phyloP scores from a whole-genome alignment of 1,140 invertebrate genomes.

The Adoxophyes honmai region DNA sequence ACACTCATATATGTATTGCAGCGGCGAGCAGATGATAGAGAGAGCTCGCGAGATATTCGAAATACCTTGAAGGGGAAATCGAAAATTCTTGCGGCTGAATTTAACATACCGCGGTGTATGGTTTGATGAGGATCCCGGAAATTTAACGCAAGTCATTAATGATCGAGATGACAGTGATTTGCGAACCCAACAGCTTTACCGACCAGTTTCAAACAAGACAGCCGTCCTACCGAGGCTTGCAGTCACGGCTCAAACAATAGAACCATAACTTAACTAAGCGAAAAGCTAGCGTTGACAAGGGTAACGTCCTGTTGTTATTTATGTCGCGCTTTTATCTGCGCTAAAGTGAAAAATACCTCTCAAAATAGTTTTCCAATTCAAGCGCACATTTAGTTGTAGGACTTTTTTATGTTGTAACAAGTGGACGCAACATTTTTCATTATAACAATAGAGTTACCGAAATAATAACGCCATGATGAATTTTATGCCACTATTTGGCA shows the following conservation, averaged over 20 bases:
- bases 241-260: conserved; percentile 29
- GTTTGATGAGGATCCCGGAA: conserved; percentile 15
- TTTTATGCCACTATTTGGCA: too few species aligned
- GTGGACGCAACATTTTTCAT: too few species aligned
- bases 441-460: too few species aligned
- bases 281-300: conserved; percentile 43
- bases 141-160: conserved; percentile 23
- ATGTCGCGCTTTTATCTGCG: conserved; percentile 22
- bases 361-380: conserved; percentile 7
- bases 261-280: conserved; percentile 38
- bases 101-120: neutral
- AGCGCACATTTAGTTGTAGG: neutral
- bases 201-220: conserved; percentile 21
- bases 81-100: too few species aligned
- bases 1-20: conserved; percentile 23
- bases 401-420: neutral
- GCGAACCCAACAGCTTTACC: conserved; percentile 14
- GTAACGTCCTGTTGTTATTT: conserved; percentile 40
- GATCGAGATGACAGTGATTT: conserved; percentile 25
- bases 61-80: neutral
- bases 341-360: conserved; percentile 22
- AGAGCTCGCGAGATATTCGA: conserved; percentile 11
- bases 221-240: conserved; percentile 22
- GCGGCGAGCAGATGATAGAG: conserved; percentile 17
- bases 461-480: too few species aligned